These are phyloP conservation scores for Tetragonula clypearis DNA, from an alignment of 1,140 invertebrate genomes.

Conservation along the genomic window DNA sequence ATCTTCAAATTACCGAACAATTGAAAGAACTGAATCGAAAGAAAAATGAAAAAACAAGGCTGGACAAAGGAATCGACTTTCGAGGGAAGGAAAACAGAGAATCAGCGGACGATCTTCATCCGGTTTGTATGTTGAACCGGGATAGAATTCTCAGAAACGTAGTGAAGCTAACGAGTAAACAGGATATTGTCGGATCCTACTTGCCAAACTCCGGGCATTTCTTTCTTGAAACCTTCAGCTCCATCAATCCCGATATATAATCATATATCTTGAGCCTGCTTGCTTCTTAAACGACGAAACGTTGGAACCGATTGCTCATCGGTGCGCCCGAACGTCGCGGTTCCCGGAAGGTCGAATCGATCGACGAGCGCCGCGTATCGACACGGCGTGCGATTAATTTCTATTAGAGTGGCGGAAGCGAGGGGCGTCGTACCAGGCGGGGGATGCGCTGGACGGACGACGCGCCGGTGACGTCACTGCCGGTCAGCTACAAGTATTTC, in stretches of 20 bases:
- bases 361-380: slow-evolving; percentile 54
- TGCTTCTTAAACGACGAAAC: background rate
- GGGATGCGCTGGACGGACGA: slow-evolving; percentile 51
- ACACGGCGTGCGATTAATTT: slow-evolving; percentile 76
- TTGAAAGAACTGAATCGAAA: too few species aligned
- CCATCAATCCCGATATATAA: background rate
- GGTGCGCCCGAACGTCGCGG: background rate
- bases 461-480: slow-evolving; percentile 77
- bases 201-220: background rate
- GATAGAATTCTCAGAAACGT: background rate
- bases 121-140: background rate
- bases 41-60: too few species aligned
- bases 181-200: background rate
- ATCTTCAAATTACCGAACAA: too few species aligned
- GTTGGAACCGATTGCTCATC: background rate
- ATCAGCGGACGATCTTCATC: accelerated
- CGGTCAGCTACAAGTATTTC: slow-evolving; percentile 81
- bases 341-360: slow-evolving; percentile 42
- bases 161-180: background rate
- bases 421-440: slow-evolving; percentile 54
- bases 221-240: background rate
- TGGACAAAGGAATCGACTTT: background rate
- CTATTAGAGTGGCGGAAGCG: slow-evolving; percentile 77
- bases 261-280: background rate
- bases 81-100: background rate